Evolutionary conservation across 2,888 invertebrate genomes (phyloP).

Genomic region (Gerris lacustris): DNA sequence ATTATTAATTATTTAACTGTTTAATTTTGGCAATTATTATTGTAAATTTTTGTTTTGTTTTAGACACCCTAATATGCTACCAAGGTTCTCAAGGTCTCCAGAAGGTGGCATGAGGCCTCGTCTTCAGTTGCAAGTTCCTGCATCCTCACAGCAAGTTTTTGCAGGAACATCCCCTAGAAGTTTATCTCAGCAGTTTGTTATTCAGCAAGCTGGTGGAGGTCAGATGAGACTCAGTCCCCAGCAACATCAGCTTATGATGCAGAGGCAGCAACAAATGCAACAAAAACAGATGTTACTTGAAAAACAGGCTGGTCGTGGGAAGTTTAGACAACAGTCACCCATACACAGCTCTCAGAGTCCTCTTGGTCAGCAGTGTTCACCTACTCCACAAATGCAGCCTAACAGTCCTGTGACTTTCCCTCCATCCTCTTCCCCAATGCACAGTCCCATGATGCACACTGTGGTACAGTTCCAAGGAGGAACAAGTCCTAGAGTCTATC

Average conservation of each 20-base stretch:
- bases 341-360: conserved; percentile 35
- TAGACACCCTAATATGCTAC: conserved; percentile 32
- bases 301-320: conserved; percentile 34
- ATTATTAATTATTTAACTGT: background rate
- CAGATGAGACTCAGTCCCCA: conserved; percentile 27
- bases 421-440: background rate
- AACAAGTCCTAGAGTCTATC: conserved; percentile 38
- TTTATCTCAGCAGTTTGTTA: conserved; percentile 18
- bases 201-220: conserved; percentile 30
- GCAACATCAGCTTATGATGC: conserved; percentile 36
- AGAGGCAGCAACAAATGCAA: conserved; percentile 33
- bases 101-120: conserved; percentile 33
- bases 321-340: conserved; percentile 39
- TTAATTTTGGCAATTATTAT: background rate
- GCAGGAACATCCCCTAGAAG: conserved; percentile 22
- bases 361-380: conserved; percentile 18
- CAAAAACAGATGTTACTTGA: conserved; percentile 36
- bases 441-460: conserved; percentile 16
- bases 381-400: conserved; percentile 36
- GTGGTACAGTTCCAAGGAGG: conserved; percentile 24
- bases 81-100: conserved; percentile 40
- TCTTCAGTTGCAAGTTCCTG: conserved; percentile 24
- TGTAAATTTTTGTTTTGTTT: conserved; percentile 10
- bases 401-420: conserved; percentile 23
- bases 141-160: conserved; percentile 21